Conservation (phyloP, 2,113 vertebrate genomes). For the Ardeotis arabs region DNA sequence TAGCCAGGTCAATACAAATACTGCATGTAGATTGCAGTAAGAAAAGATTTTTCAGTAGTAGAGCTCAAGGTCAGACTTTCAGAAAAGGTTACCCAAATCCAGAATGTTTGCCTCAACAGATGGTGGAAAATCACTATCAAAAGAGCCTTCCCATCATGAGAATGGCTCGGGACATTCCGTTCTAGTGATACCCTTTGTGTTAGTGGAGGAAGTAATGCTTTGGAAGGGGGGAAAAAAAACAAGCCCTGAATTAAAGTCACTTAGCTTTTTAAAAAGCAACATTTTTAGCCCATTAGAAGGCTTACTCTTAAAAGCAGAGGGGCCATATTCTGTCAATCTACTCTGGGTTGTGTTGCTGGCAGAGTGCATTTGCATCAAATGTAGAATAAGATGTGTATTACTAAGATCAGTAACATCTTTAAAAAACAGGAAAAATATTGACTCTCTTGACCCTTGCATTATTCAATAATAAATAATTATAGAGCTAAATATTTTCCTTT, state of each 20-base stretch:
- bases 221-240: too few relatives aligned
- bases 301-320: background rate
- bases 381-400: background rate
- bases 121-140: background rate
- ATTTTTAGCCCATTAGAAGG: background rate
- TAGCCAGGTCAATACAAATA: background rate
- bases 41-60: background rate
- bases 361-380: background rate
- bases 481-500: background rate
- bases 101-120: background rate
- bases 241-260: background rate
- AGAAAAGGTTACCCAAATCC: background rate
- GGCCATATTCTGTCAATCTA: background rate
- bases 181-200: background rate
- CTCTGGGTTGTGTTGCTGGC: background rate
- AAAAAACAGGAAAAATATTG: background rate
- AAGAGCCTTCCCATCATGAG: background rate
- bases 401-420: background rate
- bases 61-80: background rate
- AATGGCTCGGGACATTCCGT: background rate
- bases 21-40: background rate
- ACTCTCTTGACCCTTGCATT: background rate
- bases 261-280: background rate
- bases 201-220: background rate
- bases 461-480: background rate